Evolutionary conservation across 2,888 invertebrate genomes (phyloP), one percentile per base, ranked within the genome.

Genomic region (Mythimna vitellina): DNA sequence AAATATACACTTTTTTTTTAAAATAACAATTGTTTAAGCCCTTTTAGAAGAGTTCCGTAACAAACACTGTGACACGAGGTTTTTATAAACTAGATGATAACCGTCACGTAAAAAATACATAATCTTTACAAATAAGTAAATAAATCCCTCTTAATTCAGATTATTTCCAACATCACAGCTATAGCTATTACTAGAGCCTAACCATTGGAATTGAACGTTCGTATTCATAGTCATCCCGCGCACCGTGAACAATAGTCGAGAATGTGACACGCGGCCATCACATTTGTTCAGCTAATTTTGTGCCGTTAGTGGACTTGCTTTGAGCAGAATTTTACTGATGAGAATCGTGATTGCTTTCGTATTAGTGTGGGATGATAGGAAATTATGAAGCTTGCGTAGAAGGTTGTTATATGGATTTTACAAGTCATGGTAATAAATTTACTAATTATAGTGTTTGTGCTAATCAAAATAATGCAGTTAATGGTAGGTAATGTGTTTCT

Each of bases 261-360:
- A 76, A 80, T 79, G 81, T 71, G 80, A 71, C 38, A 63, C 42
- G 62, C 20, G 35, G 67, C 51, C 46, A 58, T 49, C 42, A 51
- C 29, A 67, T 68, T 65, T 65, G 62, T 65, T 57, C 76, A 14
- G 57, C 46, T 65, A 76, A 80, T 80, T 67, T 63, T 12, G 57
- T 65, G 72, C 76, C 67, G 71, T 71, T 65, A 65, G 7, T 54
- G 35, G 10, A 57, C 22, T 20, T 29, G 53, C n/a, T 42, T 58
- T 80, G 65, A 72, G n/a, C 17, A 67, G 71, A 62, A 80, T 76
- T 71, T 65, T n/a, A 17, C 32, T 67, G 56, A 76, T 71, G 22
- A 58, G 38, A 1, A 17, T 65, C 4, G 20, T 62, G 46, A 76
- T 65, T 20, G 54, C 4, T 56, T 66, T 60, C 6, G 17, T 68